A percentile compares a stretch with the other conserved stretches of the same genome.
phyloP scores from a whole-genome alignment of 2,113 vertebrate genomes.

The Tautogolabrus adspersus region DNA sequence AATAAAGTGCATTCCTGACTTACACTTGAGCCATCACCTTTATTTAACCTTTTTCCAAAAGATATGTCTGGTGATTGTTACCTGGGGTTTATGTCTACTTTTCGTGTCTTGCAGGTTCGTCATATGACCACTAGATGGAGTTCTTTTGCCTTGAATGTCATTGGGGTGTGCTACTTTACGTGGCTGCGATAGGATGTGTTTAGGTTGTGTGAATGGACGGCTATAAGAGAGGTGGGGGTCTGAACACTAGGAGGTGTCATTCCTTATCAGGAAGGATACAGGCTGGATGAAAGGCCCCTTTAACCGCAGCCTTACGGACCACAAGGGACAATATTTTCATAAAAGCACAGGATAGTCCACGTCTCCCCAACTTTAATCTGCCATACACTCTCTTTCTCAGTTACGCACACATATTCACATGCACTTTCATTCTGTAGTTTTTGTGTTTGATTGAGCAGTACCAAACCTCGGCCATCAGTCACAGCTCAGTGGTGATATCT shows the following conservation, averaged over 20 bases:
- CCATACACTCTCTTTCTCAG: neutral
- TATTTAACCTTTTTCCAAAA: neutral
- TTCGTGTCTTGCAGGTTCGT: neutral
- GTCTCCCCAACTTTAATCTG: constrained; percentile 2
- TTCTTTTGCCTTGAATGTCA: constrained; percentile 31
- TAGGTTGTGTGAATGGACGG: constrained; percentile 6
- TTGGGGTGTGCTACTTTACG: neutral
- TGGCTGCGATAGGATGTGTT: neutral
- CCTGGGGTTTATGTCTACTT: neutral
- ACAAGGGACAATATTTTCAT: constrained; percentile 44
- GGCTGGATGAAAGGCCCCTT: constrained; percentile 45
- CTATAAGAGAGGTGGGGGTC: neutral
- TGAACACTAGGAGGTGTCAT: constrained; percentile 44
- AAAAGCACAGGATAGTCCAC: constrained; percentile 35
- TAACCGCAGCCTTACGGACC: constrained; percentile 18
- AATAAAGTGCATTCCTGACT: constrained; percentile 82
- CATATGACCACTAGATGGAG: constrained; percentile 55
- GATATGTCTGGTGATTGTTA: neutral
- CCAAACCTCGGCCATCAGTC: constrained; percentile 49
- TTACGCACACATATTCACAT: constrained; percentile 2
- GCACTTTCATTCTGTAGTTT: constrained; percentile 24
- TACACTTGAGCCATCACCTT: constrained; percentile 9
- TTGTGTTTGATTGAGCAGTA: constrained; percentile 52
- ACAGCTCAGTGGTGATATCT: constrained; percentile 57
- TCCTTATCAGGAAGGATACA: constrained; percentile 77